Evolutionary conservation across 2,888 invertebrate genomes (phyloP), one percentile per base, ranked within the genome.

Genomic region (Archips xylosteana): DNA sequence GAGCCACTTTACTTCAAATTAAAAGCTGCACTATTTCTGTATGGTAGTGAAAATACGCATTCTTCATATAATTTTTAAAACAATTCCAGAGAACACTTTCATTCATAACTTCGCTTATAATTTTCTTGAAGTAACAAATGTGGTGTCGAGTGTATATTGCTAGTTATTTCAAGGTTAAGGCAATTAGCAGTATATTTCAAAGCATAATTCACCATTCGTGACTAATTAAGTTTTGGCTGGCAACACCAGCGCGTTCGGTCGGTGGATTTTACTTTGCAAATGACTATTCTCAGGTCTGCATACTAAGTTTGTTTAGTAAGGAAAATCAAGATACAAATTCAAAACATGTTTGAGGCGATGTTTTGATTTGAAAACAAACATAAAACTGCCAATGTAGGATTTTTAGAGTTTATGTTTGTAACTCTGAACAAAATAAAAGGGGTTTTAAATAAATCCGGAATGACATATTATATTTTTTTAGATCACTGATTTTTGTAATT

Each of bases 261-360:
- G 15, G 71, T 13, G 47, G 13, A 39, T 64, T 66, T 71, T 71
- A 34, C 66, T 66, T 66, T 59, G 49, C 51, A 61, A 71, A 61
- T 66, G n/a, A 51, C 49, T 10, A 15, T 45, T 45, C 62, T 10
- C 23, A 45, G 15, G 15, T 49, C 45, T 47, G 57, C n/a, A 49
- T 51, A 64, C 47, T 36, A 63, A 70, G n/a, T 59, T 62, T 45
- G 15, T 39, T 39, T 42, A 4, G 23, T 23, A 42, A 45, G 42
- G 23, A 13, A 57, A 57, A 59, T 34, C 32, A 0, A 32, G 2
- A 57, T 32, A 10, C 32, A 57, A 39, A 39, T 39, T 39, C 6
- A 5, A 39, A 39, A 3, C 39, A 39, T 5, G 6, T 39, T 39
- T 39, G 5, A 39, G 5, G n/a, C n/a, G 5, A 49, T 13, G 13